Conservation (phyloP, 2,113 vertebrate species). For the Cheilinus undulatus region DNA sequence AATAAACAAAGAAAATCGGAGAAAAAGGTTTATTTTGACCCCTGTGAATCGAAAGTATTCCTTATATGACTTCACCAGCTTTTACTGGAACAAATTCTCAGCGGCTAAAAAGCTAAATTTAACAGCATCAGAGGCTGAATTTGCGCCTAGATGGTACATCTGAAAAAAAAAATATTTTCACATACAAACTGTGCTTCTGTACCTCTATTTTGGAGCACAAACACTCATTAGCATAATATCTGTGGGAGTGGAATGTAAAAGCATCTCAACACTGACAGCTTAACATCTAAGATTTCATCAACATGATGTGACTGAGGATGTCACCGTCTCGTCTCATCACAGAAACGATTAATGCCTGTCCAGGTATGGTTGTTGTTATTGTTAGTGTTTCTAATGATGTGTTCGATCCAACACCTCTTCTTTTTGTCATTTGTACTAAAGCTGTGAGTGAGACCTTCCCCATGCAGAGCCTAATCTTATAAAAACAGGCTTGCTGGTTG, state of each 20-base stretch:
- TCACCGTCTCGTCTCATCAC: conserved; percentile 11
- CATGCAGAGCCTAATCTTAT: conserved; percentile 8
- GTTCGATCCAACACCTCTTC: not conserved
- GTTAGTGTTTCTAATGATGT: not conserved
- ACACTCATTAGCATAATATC: conserved; percentile 14
- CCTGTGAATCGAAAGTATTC: not conserved
- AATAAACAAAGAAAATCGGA: not conserved
- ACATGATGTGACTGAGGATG: conserved; percentile 16
- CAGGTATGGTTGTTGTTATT: not conserved
- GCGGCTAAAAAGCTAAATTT: not conserved
- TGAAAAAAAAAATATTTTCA: not conserved
- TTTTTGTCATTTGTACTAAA: not conserved
- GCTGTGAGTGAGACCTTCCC: conserved; percentile 24
- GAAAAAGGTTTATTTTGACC: too few species aligned
- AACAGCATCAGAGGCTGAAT: not conserved
- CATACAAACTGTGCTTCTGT: not conserved
- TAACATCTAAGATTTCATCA: conserved; percentile 12
- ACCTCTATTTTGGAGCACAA: not conserved
- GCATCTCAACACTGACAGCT: not conserved
- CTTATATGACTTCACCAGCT: too few species aligned
- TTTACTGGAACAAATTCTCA: not conserved
- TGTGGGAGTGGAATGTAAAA: conserved; percentile 14
- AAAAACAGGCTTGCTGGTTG: conserved; percentile 52
- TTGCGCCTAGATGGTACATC: not conserved
- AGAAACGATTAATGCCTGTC: conserved; percentile 1